These are phyloP conservation scores for Ophraella communa DNA, from an alignment of 2,888 invertebrate genomes.

Conservation along the genomic window DNA sequence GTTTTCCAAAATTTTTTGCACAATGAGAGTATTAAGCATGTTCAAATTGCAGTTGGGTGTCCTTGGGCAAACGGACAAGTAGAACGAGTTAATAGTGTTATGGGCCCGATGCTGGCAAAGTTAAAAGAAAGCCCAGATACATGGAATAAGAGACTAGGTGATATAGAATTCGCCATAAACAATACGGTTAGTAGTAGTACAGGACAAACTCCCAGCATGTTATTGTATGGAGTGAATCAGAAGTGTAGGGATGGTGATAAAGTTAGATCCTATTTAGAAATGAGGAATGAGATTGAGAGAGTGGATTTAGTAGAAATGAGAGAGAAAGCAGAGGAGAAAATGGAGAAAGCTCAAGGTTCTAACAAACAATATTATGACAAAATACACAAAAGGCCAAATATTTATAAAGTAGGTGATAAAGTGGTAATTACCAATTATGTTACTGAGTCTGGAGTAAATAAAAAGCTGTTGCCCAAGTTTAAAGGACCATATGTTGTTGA, in stretches of 20 bases:
- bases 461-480: no score
- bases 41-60: constrained; percentile 25
- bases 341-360: neutral
- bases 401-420: constrained; percentile 8
- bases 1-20: no score
- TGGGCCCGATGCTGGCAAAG: neutral
- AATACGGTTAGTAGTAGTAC: neutral
- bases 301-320: neutral
- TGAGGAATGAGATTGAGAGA: neutral
- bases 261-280: neutral
- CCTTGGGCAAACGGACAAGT: constrained; percentile 50
- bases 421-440: constrained; percentile 24
- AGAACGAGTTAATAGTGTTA: constrained; percentile 28
- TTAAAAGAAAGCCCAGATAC: neutral
- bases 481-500: no score
- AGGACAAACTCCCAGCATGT: neutral
- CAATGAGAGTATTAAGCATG: no score
- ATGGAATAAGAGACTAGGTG: neutral
- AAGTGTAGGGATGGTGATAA: neutral
- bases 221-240: constrained; percentile 1
- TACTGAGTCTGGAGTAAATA: no score
- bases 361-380: constrained; percentile 9
- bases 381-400: neutral
- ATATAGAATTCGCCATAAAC: constrained; percentile 8
- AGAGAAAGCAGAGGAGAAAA: neutral